Evolutionary conservation across 2,113 vertebrate genomes (phyloP).

Genomic region (Lucifuga dentata): DNA sequence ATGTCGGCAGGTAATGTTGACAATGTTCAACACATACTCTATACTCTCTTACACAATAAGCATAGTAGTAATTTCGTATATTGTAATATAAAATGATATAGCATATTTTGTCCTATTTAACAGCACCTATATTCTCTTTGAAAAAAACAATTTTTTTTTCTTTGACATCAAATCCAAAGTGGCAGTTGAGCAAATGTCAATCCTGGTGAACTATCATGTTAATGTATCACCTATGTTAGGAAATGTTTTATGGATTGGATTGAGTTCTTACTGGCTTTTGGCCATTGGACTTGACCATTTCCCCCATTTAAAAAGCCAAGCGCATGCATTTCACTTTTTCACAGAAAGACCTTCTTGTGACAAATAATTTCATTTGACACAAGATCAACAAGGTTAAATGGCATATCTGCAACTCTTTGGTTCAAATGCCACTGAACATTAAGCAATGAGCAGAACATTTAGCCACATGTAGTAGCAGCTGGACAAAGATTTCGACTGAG

Average conservation of each 20-base stretch:
- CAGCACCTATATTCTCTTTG: background rate
- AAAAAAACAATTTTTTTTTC: background rate
- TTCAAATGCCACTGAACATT: slow-evolving; percentile 42
- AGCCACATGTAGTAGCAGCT: background rate
- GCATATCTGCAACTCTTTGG: slow-evolving; percentile 25
- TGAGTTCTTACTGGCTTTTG: background rate
- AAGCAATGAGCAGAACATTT: background rate
- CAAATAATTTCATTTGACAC: slow-evolving; percentile 39
- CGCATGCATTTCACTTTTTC: background rate
- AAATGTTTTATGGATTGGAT: background rate
- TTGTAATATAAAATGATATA: background rate
- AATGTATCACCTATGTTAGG: background rate
- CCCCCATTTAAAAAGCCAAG: background rate
- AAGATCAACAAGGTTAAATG: slow-evolving; percentile 37
- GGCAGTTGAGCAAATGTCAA: background rate
- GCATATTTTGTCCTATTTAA: no score
- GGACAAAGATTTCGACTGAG: slow-evolving; percentile 8
- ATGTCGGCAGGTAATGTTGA: no score
- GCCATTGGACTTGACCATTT: background rate
- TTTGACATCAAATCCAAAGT: no score
- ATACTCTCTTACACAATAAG: no score
- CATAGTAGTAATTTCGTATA: no score
- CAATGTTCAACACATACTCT: no score
- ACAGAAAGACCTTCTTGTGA: slow-evolving; percentile 3
- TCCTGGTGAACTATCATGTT: background rate